Base-by-base conservation (phyloP, 2,888 invertebrate species). In the Lasioglossum marginatum region DNA sequence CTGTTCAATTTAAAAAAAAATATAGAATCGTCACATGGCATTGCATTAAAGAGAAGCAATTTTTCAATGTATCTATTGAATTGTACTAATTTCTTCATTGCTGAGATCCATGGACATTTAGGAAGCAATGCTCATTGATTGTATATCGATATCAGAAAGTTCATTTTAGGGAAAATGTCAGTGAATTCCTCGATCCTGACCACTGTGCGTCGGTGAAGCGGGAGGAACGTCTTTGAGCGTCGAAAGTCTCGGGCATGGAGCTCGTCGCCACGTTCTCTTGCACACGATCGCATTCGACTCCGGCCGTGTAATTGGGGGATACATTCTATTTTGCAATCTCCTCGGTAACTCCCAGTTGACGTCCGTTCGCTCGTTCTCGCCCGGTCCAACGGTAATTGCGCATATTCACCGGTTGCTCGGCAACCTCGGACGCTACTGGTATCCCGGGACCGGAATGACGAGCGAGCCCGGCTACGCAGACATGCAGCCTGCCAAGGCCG, bases 401-500 rank as follows among this genome's bases (percentile, higher is more conserved):
- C 86, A 87, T 87, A 87, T 87, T 89, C 89, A 87, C 86, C 86
- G 89, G 89, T 89, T 89, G 89, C 89, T 86, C 85, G 87, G 89
- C 89, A 89, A 89, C 89, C 89, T 89, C 83, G 86, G 87, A 85
- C 87, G 87, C 87, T 40, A 70, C 81, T 48, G 81, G 79, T 71
- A 82, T 82, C 82, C 86, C 85, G 82, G 85, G 85, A 73, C 74
- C 76, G 72, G 68, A 77, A 77, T 79, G 80, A 83, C 74, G 52
- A 23, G 72, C 63, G 45, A 52, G 63, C 52, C 45, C 45, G 48
- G 74, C 80, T 73, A 73, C 77, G 79, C 31, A 45, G 48, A 73
- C 72, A 60, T 73, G 66, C 40, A 40, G 66, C 63, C 73, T 52
- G 43, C 72, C 81, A 72, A 52, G 57, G 37, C 57, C 73, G 73